phyloP scores from a whole-genome alignment of 1,140 invertebrate genomes.

The Drosophila setifemur region DNA sequence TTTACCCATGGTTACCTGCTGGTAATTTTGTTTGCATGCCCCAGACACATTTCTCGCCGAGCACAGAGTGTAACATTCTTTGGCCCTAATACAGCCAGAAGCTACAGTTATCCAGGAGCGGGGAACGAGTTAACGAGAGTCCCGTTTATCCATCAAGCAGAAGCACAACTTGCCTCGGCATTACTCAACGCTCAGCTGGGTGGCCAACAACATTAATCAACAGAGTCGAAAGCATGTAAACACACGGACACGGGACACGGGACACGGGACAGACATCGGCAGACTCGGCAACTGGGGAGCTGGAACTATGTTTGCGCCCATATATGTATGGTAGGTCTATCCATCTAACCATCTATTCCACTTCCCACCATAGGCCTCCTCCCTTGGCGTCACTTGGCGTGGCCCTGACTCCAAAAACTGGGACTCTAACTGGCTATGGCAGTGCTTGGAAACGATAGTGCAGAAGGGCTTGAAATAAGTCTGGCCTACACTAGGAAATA shows the following conservation, averaged over 20 bases:
- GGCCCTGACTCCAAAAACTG: neutral
- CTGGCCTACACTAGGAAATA: neutral
- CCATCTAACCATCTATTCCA: neutral
- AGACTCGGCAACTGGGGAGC: neutral
- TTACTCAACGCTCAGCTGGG: slow-evolving; percentile 46
- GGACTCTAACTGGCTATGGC: neutral
- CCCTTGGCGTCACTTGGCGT: neutral
- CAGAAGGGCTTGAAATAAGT: neutral
- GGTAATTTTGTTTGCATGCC: slow-evolving; percentile 4
- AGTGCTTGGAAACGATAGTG: no score
- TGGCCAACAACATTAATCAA: slow-evolving; percentile 62
- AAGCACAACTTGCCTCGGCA: slow-evolving; percentile 15
- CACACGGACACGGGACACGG: slow-evolving; percentile 11
- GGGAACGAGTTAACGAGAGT: neutral
- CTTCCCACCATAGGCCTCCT: neutral
- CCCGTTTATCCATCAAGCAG: slow-evolving; percentile 20
- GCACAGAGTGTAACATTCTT: slow-evolving; percentile 6
- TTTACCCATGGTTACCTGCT: neutral
- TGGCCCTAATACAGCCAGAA: neutral
- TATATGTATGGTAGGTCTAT: neutral
- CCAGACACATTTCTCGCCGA: slow-evolving; percentile 1
- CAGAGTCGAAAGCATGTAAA: slow-evolving; percentile 53
- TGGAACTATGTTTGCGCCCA: slow-evolving; percentile 10
- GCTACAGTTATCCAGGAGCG: neutral
- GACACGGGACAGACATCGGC: no score